phyloP scores from a whole-genome alignment of 2,797 vertebrate species.

The Eurystomus glaucurus region DNA sequence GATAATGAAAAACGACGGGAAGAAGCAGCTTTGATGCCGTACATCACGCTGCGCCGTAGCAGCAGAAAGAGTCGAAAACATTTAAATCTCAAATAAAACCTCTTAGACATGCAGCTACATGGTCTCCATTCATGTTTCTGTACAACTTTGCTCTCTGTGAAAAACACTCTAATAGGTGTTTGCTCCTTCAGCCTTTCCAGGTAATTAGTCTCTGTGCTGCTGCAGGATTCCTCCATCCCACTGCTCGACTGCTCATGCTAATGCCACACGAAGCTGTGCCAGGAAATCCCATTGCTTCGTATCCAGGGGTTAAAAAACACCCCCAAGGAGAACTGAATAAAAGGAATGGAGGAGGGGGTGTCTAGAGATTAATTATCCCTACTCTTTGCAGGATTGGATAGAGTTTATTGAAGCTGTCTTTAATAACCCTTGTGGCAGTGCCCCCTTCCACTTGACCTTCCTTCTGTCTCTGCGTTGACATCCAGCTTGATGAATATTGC shows the following conservation, averaged over 20 bases:
- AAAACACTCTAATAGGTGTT: slow-evolving; percentile 21
- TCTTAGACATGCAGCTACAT: background rate
- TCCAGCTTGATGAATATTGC: background rate
- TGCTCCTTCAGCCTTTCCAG: slow-evolving; percentile 48
- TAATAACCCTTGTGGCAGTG: background rate
- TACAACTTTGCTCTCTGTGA: background rate
- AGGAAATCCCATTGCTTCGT: slow-evolving; percentile 12
- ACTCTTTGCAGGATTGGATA: background rate
- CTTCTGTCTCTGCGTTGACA: accelerated
- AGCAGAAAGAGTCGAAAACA: background rate
- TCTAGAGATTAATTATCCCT: slow-evolving; percentile 49
- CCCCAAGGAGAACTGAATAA: background rate
- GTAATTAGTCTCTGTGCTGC: slow-evolving; percentile 58
- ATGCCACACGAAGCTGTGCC: background rate
- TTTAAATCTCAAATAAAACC: slow-evolving; percentile 31
- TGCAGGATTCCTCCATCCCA: background rate
- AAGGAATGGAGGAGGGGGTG: background rate
- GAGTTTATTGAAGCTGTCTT: background rate
- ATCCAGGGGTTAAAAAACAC: slow-evolving; percentile 10
- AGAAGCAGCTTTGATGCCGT: background rate
- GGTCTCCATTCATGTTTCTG: background rate
- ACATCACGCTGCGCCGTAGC: background rate
- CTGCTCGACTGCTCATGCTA: slow-evolving; percentile 18
- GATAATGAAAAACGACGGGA: background rate
- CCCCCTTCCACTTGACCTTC: too few relatives aligned